Conservation (phyloP, 2,797 vertebrate species). For the Lepus oiostolus region DNA sequence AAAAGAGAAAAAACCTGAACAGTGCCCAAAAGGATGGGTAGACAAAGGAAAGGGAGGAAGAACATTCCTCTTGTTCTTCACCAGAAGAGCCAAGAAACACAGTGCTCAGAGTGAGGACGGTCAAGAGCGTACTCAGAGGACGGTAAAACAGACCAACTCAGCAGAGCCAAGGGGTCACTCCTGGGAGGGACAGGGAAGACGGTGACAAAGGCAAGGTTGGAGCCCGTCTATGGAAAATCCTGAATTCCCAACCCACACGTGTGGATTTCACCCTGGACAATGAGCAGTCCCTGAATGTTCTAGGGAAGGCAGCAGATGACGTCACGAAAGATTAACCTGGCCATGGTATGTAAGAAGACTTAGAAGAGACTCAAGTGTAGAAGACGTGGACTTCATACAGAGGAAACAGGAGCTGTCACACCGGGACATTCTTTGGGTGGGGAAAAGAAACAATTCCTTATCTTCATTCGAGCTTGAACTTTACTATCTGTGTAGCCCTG, state of each 20-base stretch:
- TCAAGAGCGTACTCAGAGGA: not conserved
- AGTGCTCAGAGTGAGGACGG: not conserved
- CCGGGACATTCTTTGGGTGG: not conserved
- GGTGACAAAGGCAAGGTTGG: not conserved
- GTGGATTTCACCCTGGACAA: constrained; percentile 7
- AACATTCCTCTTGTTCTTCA: not conserved
- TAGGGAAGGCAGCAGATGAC: not conserved
- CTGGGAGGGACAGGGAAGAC: not conserved
- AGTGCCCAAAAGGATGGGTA: not conserved
- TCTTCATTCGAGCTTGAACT: constrained; percentile 21
- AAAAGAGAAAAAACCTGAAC: not conserved
- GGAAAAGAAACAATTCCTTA: not conserved
- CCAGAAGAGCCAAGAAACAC: not conserved
- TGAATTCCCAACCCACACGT: not conserved
- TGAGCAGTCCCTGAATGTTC: not conserved
- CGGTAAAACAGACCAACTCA: not conserved
- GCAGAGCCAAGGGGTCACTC: not conserved
- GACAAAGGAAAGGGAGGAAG: not conserved
- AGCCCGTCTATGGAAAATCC: not conserved
- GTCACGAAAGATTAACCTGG: constrained; percentile 3
- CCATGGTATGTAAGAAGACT: not conserved
- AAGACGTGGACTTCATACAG: not conserved
- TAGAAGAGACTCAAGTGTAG: not conserved
- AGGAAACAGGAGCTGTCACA: not conserved
- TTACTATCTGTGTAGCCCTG: not conserved